Percentiles rank a stretch among this genome's conserved stretches.
Evolutionary conservation across 2,888 invertebrate genomes (phyloP).

Genomic region (Dolomedes plantarius): DNA sequence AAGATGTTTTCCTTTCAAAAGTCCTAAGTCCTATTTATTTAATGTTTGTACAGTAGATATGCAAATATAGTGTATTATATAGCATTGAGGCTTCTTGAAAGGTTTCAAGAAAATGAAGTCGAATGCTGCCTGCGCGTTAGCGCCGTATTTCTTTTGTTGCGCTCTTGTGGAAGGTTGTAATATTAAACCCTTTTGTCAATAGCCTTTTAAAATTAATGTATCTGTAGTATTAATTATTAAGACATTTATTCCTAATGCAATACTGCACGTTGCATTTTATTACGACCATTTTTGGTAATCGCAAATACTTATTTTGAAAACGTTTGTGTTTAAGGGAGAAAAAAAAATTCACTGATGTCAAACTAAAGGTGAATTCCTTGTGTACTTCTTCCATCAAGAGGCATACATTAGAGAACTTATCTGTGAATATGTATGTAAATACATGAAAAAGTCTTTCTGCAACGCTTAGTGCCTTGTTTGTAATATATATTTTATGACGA

Average conservation of each 20-base stretch:
- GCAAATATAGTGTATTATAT: conserved; percentile 10
- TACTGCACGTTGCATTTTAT: too few species aligned
- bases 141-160: not conserved
- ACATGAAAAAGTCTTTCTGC: conserved; percentile 49
- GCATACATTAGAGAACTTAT: conserved; percentile 17
- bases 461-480: conserved; percentile 64
- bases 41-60: conserved; percentile 44
- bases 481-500: conserved; percentile 56
- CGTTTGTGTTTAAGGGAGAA: too few species aligned
- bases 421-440: conserved; percentile 57
- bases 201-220: too few species aligned
- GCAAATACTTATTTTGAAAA: too few species aligned
- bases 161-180: not conserved
- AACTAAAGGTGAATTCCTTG: too few species aligned
- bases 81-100: not conserved
- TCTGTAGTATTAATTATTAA: too few species aligned
- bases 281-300: too few species aligned
- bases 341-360: too few species aligned
- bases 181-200: too few species aligned
- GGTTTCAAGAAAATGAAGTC: not conserved
- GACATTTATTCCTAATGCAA: too few species aligned
- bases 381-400: too few species aligned
- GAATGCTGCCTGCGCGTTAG: not conserved
- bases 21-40: conserved; percentile 68
- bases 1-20: conserved; percentile 39